phyloP scores from a whole-genome alignment of 2,797 vertebrate genomes.

The Pyrocephalus nanus region DNA sequence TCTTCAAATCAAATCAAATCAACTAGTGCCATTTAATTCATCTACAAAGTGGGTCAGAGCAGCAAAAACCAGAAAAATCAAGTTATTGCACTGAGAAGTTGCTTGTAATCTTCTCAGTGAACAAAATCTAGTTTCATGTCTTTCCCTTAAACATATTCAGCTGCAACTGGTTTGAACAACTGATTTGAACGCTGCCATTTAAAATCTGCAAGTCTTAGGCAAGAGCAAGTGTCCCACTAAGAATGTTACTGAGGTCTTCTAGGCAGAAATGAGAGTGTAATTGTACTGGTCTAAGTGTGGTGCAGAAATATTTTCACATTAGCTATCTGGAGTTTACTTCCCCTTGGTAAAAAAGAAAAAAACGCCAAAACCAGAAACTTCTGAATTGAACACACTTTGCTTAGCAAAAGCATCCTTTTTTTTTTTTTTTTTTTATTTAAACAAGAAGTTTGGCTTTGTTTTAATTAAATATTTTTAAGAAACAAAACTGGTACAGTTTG shows the following conservation, averaged over 20 bases:
- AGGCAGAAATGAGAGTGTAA: neutral
- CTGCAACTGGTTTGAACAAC: neutral
- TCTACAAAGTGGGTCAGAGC: neutral
- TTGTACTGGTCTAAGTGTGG: neutral
- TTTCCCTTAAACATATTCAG: neutral
- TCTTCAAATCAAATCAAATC: neutral
- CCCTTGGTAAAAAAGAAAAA: neutral
- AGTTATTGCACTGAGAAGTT: neutral
- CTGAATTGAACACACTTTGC: neutral
- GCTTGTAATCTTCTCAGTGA: neutral
- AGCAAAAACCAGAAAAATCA: neutral
- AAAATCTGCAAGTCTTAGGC: neutral
- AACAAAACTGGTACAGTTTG: neutral
- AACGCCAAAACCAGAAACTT: neutral
- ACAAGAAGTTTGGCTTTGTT: neutral
- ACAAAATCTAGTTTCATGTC: neutral
- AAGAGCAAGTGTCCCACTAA: neutral
- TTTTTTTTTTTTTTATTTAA: neutral
- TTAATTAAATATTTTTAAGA: neutral
- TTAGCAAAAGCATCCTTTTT: neutral
- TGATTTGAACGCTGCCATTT: neutral
- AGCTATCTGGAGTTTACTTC: neutral
- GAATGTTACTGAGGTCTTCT: neutral
- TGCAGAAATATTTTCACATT: neutral
- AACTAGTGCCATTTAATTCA: neutral